These are phyloP conservation scores for Ataeniobius toweri DNA, from an alignment of 2,797 vertebrate genomes.

Conservation along the genomic window DNA sequence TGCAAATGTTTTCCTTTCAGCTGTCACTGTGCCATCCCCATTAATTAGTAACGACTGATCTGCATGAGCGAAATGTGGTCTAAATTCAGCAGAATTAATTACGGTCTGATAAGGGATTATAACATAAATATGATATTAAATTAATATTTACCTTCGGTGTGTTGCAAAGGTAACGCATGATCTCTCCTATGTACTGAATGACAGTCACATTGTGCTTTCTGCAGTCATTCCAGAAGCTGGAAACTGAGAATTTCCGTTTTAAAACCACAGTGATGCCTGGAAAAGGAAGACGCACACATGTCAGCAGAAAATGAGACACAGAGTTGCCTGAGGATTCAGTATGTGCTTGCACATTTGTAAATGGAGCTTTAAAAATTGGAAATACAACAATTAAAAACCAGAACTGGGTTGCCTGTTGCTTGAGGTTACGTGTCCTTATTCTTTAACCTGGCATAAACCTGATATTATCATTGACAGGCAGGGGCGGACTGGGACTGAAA, in stretches of 20 bases:
- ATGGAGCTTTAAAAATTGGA: constrained; percentile 36
- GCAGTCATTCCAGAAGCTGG: constrained; percentile 90
- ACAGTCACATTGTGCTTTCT: constrained; percentile 87
- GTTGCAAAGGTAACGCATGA: constrained; percentile 89
- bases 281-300: constrained; percentile 22
- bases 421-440: constrained; percentile 21
- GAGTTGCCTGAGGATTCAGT: background rate
- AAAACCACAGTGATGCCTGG: constrained; percentile 85
- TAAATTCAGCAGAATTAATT: background rate
- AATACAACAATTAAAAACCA: constrained; percentile 27
- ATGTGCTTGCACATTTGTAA: background rate
- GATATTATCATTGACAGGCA: background rate
- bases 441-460: constrained; percentile 28
- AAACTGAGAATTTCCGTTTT: constrained; percentile 86
- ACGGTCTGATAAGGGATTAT: background rate
- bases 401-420: background rate
- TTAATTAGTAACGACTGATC: background rate
- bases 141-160: constrained; percentile 78
- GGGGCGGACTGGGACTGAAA: background rate
- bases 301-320: constrained; percentile 9
- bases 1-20: too few species aligned
- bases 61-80: background rate
- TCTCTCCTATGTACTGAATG: constrained; percentile 90
- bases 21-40: too few species aligned
- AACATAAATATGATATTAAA: background rate